Base-by-base conservation (phyloP, 2,797 vertebrate species). In the Centroberyx gerrardi region DNA sequence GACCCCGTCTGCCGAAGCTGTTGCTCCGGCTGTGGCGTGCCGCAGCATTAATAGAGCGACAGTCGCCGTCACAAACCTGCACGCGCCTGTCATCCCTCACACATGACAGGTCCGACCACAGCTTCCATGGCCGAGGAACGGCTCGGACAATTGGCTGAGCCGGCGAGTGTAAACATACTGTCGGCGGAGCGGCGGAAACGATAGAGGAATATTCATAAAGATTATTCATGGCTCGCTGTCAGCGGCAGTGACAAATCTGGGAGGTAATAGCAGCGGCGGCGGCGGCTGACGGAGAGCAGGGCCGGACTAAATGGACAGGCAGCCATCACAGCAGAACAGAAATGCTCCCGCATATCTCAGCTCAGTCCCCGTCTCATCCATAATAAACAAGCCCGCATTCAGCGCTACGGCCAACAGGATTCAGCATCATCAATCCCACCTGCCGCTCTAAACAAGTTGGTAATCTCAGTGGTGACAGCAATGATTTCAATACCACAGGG, bases 131-230 rank as follows among this genome's bases (percentile, higher is more conserved):
- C 68, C 9, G 0, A n/a, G 72, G 74, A 80, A 74, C 7, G 18
- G 64, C 66, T 61, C 0, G 74, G 80, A 89, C 86, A 81, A 84
- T 85, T 72, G 88, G 80, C 70, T 87, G 61, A 51, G 82, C 81
- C 3, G 22, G 68, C 46, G 55, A 63, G 74, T 68, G 84, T 82
- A 81, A 87, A 87, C 83, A 84, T 55, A 14, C 58, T 31, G 15
- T 59, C 55, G 28, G 55, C 36, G 2, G 51, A 38, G 87, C 48
- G 8, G 83, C 53, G 14, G 22, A 18, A 62, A 82, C 67, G 1
- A 48, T 13, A n/a, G 64, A 72, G 62, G 84, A 90, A 92, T 86
- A 92, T 91, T 91, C 83, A 91, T 86, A 81, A 78, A 85, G 81
- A 90, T 88, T 87, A 90, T 90, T 87, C 89, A 83, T 55, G 67